Conservation (phyloP, 2,888 invertebrate species). For the Hecatera dysodea region DNA sequence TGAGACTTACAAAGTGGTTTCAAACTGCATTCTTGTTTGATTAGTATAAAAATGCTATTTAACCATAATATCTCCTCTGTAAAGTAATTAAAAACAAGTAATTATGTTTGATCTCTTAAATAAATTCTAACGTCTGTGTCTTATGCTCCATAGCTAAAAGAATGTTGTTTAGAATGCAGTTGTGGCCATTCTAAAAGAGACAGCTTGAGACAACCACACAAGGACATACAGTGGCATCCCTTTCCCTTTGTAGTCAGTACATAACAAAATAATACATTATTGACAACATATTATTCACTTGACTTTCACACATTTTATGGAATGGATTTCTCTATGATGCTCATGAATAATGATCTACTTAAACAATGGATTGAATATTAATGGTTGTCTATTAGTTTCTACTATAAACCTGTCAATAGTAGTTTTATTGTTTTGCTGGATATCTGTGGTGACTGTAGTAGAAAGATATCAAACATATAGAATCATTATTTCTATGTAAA, state of each 20-base stretch:
- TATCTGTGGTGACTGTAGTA: too few relatives aligned
- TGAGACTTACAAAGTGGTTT: background rate
- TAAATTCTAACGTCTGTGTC: background rate
- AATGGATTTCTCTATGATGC: conserved; percentile 32
- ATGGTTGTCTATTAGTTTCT: conserved; percentile 18
- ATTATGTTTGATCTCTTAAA: background rate
- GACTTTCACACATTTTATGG: conserved; percentile 43
- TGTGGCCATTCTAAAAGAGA: conserved; percentile 5
- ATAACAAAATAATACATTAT: conserved; percentile 8
- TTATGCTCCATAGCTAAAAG: background rate
- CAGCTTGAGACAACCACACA: background rate
- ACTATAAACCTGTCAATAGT: conserved; percentile 7
- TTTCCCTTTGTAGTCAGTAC: conserved; percentile 41
- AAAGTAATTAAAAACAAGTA: background rate
- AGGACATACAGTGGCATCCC: conserved; percentile 22
- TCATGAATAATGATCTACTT: conserved; percentile 27
- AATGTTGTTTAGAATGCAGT: conserved; percentile 8
- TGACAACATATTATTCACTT: conserved; percentile 13
- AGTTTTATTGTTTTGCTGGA: conserved; percentile 16
- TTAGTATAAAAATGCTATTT: background rate
- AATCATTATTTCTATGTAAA: background rate
- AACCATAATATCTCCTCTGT: background rate
- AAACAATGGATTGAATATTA: conserved; percentile 38
- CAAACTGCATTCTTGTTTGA: background rate
- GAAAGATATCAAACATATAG: too few relatives aligned